Evolutionary conservation across 2,113 vertebrate species (phyloP).

Genomic region (Chrysemys picta): DNA sequence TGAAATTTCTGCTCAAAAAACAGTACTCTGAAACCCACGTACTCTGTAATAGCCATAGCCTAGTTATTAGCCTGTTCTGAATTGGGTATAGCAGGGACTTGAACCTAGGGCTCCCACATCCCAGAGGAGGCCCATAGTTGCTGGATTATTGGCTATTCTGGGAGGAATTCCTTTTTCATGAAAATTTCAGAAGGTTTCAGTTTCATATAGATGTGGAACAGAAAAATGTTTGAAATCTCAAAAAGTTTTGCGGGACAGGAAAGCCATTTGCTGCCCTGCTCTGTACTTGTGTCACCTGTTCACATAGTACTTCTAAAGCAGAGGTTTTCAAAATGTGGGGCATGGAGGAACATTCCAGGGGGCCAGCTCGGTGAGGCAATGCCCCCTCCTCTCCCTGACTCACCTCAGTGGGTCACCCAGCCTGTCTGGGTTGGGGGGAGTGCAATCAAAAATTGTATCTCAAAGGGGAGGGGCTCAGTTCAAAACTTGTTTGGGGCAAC

Average conservation of each 20-base stretch:
- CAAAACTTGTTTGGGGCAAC: background rate
- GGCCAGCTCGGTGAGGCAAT: background rate
- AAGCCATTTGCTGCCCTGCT: background rate
- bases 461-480: background rate
- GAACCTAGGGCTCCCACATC: background rate
- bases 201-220: background rate
- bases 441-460: background rate
- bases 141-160: background rate
- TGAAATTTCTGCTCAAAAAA: background rate
- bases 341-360: background rate
- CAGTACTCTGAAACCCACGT: background rate
- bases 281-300: background rate
- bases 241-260: background rate
- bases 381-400: background rate
- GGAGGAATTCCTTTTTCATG: background rate
- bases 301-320: conserved; percentile 15
- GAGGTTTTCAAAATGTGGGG: background rate
- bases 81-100: background rate
- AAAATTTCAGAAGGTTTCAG: background rate
- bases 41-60: background rate
- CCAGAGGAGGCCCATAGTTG: background rate
- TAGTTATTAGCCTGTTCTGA: background rate
- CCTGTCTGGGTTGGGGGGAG: too few species aligned
- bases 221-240: background rate
- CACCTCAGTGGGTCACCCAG: background rate